These are phyloP conservation scores for Leucoraja ocellata DNA, from an alignment of 2,797 vertebrate species.

Conservation along the genomic window DNA sequence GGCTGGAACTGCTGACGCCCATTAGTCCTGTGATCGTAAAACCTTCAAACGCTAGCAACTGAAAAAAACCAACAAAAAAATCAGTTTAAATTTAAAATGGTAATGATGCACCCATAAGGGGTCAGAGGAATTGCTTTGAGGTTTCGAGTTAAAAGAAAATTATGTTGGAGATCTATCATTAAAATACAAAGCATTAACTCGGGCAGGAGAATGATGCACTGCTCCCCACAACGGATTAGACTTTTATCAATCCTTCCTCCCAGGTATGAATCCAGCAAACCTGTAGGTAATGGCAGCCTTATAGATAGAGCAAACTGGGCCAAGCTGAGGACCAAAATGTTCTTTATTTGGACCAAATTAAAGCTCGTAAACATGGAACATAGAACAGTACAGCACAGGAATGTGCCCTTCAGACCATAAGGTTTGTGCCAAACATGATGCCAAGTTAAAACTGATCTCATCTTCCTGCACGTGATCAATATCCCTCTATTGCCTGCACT, in stretches of 20 bases:
- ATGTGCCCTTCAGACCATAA: no score
- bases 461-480: no score
- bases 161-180: not conserved
- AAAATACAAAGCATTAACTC: not conserved
- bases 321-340: not conserved
- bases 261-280: not conserved
- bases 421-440: no score
- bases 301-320: not conserved
- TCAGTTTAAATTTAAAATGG: constrained; percentile 16
- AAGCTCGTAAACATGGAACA: no score
- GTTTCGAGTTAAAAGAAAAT: not conserved
- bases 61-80: not conserved
- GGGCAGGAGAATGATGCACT: no score
- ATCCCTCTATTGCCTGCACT: no score
- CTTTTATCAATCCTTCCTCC: not conserved
- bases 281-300: not conserved
- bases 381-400: no score
- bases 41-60: constrained; percentile 12
- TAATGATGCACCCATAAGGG: not conserved
- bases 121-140: not conserved
- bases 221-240: not conserved
- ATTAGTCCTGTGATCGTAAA: constrained; percentile 41
- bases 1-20: constrained; percentile 47
- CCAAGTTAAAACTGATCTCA: no score
- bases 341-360: no score